A percentile compares a stretch with the other conserved stretches of the same genome.
These are phyloP conservation scores for Venusia cambrica DNA, from an alignment of 2,888 invertebrate genomes.

Conservation along the genomic window DNA sequence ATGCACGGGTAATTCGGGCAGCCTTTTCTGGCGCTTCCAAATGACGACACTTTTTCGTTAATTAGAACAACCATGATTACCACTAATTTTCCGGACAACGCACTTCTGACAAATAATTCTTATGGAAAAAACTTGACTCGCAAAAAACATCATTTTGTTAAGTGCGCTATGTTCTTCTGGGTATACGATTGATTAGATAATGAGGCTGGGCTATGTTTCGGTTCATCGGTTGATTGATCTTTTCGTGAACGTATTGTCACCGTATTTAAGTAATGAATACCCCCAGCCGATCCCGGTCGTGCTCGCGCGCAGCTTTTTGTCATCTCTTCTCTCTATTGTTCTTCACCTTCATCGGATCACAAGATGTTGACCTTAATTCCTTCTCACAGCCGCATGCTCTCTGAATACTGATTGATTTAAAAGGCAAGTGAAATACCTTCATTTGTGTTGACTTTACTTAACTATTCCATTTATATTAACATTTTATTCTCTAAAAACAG, in stretches of 20 bases:
- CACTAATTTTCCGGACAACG: conserved; percentile 61
- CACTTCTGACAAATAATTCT: conserved; percentile 26
- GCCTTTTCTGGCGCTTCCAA: conserved; percentile 70
- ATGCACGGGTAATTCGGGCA: conserved; percentile 68
- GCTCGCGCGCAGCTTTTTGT: conserved; percentile 66
- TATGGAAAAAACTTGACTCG: conserved; percentile 21
- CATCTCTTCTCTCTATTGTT: conserved; percentile 67
- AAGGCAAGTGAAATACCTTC: conserved; percentile 33
- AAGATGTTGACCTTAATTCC: conserved; percentile 74
- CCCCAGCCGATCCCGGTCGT: conserved; percentile 48
- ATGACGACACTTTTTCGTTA: conserved; percentile 76
- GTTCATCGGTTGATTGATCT: conserved; percentile 10
- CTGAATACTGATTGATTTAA: conserved; percentile 65
- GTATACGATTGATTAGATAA: too few relatives aligned
- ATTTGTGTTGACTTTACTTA: conserved; percentile 11
- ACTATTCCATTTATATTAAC: conserved; percentile 7
- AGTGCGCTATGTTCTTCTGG: too few relatives aligned
- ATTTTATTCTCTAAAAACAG: neutral
- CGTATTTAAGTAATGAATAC: conserved; percentile 75
- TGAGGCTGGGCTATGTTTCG: too few relatives aligned
- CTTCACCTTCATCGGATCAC: conserved; percentile 67
- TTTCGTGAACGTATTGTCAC: conserved; percentile 55
- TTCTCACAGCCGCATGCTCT: conserved; percentile 70
- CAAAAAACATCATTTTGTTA: too few relatives aligned
- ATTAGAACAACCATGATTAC: conserved; percentile 74